Conservation (phyloP, 2,113 vertebrate genomes). For the Rousettus leschenaultii region DNA sequence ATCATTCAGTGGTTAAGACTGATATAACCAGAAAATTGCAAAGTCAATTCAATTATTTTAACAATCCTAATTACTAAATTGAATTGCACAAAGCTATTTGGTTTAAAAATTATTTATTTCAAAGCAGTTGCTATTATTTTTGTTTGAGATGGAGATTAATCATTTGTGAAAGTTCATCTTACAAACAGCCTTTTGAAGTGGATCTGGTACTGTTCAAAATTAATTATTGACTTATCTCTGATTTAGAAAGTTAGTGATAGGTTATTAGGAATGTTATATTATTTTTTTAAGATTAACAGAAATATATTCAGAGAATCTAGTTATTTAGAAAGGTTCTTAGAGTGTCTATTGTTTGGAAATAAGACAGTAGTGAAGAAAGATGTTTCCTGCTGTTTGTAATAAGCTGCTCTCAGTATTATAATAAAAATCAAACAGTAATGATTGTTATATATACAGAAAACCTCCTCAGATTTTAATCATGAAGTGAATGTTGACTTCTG, state of each 20-base stretch:
- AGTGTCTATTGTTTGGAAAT: not conserved
- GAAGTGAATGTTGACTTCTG: slow-evolving; percentile 24
- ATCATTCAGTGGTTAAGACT: slow-evolving; percentile 49
- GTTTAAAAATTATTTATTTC: not conserved
- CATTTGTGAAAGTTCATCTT: not conserved
- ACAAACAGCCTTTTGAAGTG: not conserved
- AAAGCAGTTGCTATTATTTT: slow-evolving; percentile 30
- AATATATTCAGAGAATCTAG: not conserved
- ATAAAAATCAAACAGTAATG: not conserved
- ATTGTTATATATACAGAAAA: slow-evolving; percentile 36
- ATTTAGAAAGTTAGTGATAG: not conserved
- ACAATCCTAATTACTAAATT: slow-evolving; percentile 40
- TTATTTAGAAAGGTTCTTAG: not conserved
- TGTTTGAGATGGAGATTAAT: slow-evolving; percentile 46
- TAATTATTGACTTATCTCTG: not conserved
- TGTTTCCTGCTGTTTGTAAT: slow-evolving; percentile 48
- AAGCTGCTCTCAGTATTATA: not conserved
- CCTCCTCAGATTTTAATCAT: not conserved
- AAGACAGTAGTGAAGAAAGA: not conserved
- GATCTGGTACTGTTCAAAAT: not conserved
- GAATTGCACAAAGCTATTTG: not conserved
- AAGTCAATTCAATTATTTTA: slow-evolving; percentile 58
- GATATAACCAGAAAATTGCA: slow-evolving; percentile 52
- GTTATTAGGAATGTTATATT: not conserved
- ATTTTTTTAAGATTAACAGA: not conserved